Evolutionary conservation across 2,113 vertebrate genomes (phyloP).

Genomic region (Edolisoma coerulescens): DNA sequence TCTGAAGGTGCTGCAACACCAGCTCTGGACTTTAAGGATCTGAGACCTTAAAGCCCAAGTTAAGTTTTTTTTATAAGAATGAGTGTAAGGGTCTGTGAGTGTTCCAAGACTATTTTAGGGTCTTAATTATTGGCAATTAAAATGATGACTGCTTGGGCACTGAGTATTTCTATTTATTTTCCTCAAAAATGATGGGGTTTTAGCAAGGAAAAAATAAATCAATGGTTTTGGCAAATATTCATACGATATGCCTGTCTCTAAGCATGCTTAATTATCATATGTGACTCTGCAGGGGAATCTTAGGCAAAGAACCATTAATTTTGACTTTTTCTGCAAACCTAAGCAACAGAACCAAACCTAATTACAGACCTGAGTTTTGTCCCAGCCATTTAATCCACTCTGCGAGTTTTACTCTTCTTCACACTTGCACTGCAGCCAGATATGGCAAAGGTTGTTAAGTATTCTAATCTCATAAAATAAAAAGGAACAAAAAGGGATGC

Average conservation of each 20-base stretch:
- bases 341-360: conserved; percentile 13
- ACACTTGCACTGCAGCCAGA: not conserved
- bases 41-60: not conserved
- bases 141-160: not conserved
- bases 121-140: not conserved
- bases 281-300: not conserved
- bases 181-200: not conserved
- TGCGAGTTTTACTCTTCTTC: not conserved
- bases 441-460: conserved; percentile 2
- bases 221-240: conserved; percentile 16
- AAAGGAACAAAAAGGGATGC: not conserved
- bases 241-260: not conserved
- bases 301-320: not conserved
- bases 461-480: conserved; percentile 42
- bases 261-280: not conserved
- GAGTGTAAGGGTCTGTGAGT: not conserved
- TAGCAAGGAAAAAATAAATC: not conserved
- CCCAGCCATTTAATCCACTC: not conserved
- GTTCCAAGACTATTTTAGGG: not conserved
- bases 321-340: not conserved
- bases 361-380: not conserved
- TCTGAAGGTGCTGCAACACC: not conserved
- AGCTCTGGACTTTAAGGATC: not conserved
- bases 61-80: not conserved
- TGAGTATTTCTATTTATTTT: not conserved